phyloP scores from a whole-genome alignment of 30 jellyfish, hydroid and myxozoan genomes.

The Aurelia aurita complex sp. Pacific region DNA sequence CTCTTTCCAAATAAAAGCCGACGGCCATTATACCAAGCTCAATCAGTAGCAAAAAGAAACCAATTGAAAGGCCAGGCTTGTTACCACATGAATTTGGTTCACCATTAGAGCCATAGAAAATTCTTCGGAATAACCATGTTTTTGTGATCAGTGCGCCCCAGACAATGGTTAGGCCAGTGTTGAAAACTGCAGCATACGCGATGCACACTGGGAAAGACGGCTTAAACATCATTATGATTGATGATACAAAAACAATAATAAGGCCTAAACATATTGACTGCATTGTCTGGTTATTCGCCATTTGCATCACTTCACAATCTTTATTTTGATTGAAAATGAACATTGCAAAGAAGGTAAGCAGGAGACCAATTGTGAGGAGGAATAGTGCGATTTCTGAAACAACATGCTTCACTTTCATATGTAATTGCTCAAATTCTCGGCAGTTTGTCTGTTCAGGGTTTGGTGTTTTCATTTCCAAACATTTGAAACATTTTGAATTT shows the following conservation, averaged over 20 bases:
- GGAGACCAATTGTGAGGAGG: conserved; percentile 74
- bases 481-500: conserved; percentile 76
- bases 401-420: conserved; percentile 68
- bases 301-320: conserved; percentile 81
- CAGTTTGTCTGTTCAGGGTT: conserved; percentile 82
- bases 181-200: conserved; percentile 61
- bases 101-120: conserved; percentile 65
- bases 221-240: conserved; percentile 70
- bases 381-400: conserved; percentile 79
- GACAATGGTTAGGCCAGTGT: conserved; percentile 73
- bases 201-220: conserved; percentile 75
- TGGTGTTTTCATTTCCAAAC: conserved; percentile 60
- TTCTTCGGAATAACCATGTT: conserved; percentile 41
- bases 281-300: conserved; percentile 71
- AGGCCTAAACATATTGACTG: conserved; percentile 60
- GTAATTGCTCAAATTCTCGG: conserved; percentile 34
- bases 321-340: conserved; percentile 84
- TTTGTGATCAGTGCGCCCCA: conserved; percentile 74
- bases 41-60: conserved; percentile 31
- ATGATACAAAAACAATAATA: conserved; percentile 47
- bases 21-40: conserved; percentile 52
- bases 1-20: conserved; percentile 57
- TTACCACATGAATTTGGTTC: conserved; percentile 32
- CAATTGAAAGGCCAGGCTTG: conserved; percentile 69
- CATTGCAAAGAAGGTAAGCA: conserved; percentile 70